Evolutionary conservation across 1,140 invertebrate genomes (phyloP).

Genomic region (Macrosteles quadrilineatus): DNA sequence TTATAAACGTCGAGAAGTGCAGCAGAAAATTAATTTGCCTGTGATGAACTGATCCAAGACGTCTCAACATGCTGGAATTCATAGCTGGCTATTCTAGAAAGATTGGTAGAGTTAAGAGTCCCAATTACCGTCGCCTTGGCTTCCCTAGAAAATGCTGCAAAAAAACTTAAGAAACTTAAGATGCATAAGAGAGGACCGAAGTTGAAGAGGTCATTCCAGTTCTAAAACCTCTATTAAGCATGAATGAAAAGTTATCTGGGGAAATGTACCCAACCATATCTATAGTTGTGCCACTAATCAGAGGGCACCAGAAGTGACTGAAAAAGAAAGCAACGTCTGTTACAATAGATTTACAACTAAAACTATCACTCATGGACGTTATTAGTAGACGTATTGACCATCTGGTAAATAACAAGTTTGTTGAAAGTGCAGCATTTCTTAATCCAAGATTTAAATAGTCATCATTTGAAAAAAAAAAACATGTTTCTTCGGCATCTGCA

Average conservation of each 20-base stretch:
- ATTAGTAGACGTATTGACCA: slow-evolving; percentile 36
- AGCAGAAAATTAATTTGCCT: no score
- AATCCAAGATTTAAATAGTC: slow-evolving; percentile 46
- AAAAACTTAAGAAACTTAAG: neutral
- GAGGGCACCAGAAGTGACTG: slow-evolving; percentile 7
- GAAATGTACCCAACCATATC: slow-evolving; percentile 19
- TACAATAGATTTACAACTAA: neutral
- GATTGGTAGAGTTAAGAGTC: slow-evolving; percentile 3
- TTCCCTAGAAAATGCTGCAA: slow-evolving; percentile 17
- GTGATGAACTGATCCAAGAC: neutral
- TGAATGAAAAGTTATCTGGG: slow-evolving; percentile 9
- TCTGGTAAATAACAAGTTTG: slow-evolving; percentile 41
- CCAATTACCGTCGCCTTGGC: slow-evolving; percentile 8
- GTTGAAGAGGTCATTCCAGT: neutral
- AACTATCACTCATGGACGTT: slow-evolving; percentile 5
- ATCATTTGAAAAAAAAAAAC: slow-evolving; percentile 42
- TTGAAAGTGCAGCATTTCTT: slow-evolving; percentile 40
- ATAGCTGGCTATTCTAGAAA: slow-evolving; percentile 2
- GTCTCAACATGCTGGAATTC: slow-evolving; percentile 18
- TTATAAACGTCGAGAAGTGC: no score
- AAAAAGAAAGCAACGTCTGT: neutral
- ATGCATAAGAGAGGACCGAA: neutral
- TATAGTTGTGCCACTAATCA: neutral
- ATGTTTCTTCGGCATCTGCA: no score
- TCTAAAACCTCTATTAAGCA: neutral